Base-by-base conservation (phyloP, 1,140 invertebrate genomes). In the Hylyphantes graminicola region DNA sequence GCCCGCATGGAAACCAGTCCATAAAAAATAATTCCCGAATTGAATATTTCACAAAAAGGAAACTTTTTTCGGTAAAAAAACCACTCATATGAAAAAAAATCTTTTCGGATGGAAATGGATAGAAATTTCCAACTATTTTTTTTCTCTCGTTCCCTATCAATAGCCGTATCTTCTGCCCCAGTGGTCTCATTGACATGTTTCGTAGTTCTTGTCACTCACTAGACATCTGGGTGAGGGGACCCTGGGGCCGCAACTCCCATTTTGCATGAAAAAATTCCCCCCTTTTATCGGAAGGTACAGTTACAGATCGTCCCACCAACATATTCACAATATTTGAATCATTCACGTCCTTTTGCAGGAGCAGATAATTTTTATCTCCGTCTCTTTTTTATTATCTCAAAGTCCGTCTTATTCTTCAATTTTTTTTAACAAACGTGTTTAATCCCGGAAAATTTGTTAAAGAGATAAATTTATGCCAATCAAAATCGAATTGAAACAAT, bases 201-300 rank as follows among this genome's bases (percentile, higher is more conserved):
- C 51, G 61, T 57, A 68, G 77, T 50, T 68, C 77, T 79, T 53
- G 77, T 79, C 77, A 79, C 8, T 79, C 77, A 57, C 12, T 17
- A 35, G 53, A 68, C 77, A 79, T 79, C 77, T 79, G 77, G 77
- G 77, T 79, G 64, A 79, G 77, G 17, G 77, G 61, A 51, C 64
- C 50, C 50, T 21, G 64, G 78, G 35, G 55, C 7, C 8, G 17
- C 2, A n/a, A 50, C 76, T n/a, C 78, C 78, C 51, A 51, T 63
- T 53, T 10, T 61, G 15, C 15, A 50, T 48, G 21, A 81, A 81
- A 81, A 81, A 81, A 55, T 3, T n/a, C n/a, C 54, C 59, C 77
- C 19, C 53, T 64, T 50, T 54, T 54, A n/a, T 19, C 15, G 53
- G 51, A 57, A 79, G 77, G 50, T 68, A 79, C 65, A 79, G 65